Base-by-base conservation (phyloP, 2,797 vertebrate genomes). In the Phoeniculus purpureus region DNA sequence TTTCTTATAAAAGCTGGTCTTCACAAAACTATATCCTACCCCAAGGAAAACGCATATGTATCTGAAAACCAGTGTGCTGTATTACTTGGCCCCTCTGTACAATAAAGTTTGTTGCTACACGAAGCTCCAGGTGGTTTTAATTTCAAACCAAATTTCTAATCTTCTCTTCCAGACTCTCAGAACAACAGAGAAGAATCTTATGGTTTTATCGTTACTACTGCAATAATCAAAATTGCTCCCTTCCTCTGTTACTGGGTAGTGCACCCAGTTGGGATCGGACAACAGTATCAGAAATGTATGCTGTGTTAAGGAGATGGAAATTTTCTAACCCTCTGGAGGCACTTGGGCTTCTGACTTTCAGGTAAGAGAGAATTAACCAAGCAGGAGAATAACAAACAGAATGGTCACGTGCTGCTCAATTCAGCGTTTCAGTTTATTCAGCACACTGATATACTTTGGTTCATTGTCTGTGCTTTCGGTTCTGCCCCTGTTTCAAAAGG, bases 191-290 rank as follows among this genome's bases (percentile, higher is more conserved):
- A 91, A 96, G 97, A 76, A 98, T 98, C 73, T 96, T 98, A 65
- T 99, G 98, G 98, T 97, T 97, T 90, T 98, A 98, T 94, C 97
- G 97, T 29, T 92, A 96, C 92, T 96, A 67, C 48, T 96, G 97
- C 58, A 97, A 96, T 79, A 95, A 95, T 73, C 93, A 92, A 31
- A 98, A 92, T 72, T 98, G 98, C 15, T 98, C 97, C 52, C 97
- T 99, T 66, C 98, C 99, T 85, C 87, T 99, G 89, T 60, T 99
- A 60, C 94, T 99, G 93, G 97, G 98, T 55, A 98, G 98, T 58
- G 98, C 95, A 31, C 98, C 98, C 40, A 94, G 87, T 7, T 99
- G 98, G 98, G 95, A 96, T 25, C 96, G 94, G 23, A 94, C 72
- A 15, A 93, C 98, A 56, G 12, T 98, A 61, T 96, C 98, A 31